Base-by-base conservation (phyloP, 2,797 vertebrate species). In the Nyctalus aviator region DNA sequence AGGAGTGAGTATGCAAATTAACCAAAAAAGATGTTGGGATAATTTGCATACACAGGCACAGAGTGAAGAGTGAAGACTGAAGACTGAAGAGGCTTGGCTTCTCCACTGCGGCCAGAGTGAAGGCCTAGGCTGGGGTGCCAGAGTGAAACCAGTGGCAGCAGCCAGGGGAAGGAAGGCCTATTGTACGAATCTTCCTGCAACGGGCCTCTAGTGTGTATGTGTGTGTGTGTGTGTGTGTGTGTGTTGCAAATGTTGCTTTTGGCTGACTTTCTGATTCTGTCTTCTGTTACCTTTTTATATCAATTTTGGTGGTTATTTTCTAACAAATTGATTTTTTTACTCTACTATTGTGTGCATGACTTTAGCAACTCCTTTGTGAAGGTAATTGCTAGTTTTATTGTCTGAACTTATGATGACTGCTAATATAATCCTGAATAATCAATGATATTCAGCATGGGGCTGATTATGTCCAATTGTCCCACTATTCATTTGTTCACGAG, bases 371-470 rank as follows among this genome's bases (percentile, higher is more conserved):
- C 93, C 82, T 84, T 5, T 71, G 78, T 90, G 66, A 94, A 90
- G 57, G 50, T 82, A 85, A 94, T 93, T 93, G 78, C 82, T 93
- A 78, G 62, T 72, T 90, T 93, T 88, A 85, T 90, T 92, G 88
- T 95, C 50, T 84, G 71, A 77, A 21, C 20, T 93, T 92, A 75
- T 46, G 71, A 79, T 68, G 66, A 84, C 62, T 93, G 21, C 84
- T 95, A 84, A 69, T 84, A 44, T 72, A 95, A 96, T 59, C 44
- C 41, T 73, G 32, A 93, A 78, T 89, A 91, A 89, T 94, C 81
- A 14, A 35, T 92, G 90, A 71, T 84, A 53, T 57, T 94, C n/a
- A 37, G 81, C 77, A 83, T 69, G 73, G 27, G 75, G 85, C 76
- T 92, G 88, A 90, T 93, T 73, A 79, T 32, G 66, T 91, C 44